Base-by-base conservation (phyloP, 2,888 invertebrate species). In the Xestia c-nigrum region DNA sequence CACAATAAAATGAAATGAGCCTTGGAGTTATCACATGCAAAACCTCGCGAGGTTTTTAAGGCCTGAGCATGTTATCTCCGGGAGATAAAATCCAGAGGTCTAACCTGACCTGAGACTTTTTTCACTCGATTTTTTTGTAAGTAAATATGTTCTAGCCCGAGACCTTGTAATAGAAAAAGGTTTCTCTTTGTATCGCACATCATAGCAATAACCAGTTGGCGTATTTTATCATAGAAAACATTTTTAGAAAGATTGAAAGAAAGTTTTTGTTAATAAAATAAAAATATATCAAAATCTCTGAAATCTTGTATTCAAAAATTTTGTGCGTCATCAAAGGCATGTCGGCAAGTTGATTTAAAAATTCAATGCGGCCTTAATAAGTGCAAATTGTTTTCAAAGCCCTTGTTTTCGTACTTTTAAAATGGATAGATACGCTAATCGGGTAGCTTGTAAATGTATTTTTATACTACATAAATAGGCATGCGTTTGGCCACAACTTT, bases 11-110 rank as follows among this genome's bases (percentile, higher is more conserved):
- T 46, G 0, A 79, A 77, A 72, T 4, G 40, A 57, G 9, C 21
- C n/a, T 81, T 24, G 3, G 43, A 24, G 65, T n/a, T n/a, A 57
- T 57, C 64, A 65, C 31, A 6, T 24, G 50, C 46, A 78, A 73
- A 78, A 74, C 16, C 43, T 43, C 14, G 31, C 57, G 21, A 14
- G 21, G 43, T 21, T 47, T 19, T 43, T 40, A 55, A 24, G 14
- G n/a, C 50, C 40, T 55, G 4, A 40, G 12, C 46, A 72, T 64
- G 72, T 72, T 80, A 64, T 80, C 55, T 80, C 55, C 14, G 40
- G 40, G 64, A 50, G 55, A 77, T 72, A 64, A 80, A 80, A 72
- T 77, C 55, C 47, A 31, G 14, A 47, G 40, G 40, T 72, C 55
- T 55, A 40, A n/a, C 55, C n/a, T 40, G 38, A 63, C 46, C 64